Evolutionary conservation across 2,888 invertebrate genomes (phyloP).

Genomic region (Camponotus fellah): DNA sequence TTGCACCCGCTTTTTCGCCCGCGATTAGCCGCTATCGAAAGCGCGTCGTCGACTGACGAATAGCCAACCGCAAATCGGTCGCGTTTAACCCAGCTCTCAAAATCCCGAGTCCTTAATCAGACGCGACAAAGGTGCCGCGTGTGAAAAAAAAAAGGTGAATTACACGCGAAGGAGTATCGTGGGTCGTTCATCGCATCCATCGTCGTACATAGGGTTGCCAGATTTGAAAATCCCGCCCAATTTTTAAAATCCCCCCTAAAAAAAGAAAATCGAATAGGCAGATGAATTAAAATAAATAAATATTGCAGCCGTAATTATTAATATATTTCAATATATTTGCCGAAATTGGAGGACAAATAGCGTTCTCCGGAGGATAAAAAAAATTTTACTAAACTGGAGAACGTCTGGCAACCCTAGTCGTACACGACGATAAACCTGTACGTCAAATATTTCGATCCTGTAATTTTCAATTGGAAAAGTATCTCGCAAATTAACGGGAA

Average conservation of each 20-base stretch:
- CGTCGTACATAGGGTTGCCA: too few relatives aligned
- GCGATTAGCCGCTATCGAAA: constrained; percentile 64
- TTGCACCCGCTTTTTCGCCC: constrained; percentile 60
- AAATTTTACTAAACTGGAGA: too few relatives aligned
- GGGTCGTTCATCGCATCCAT: background rate
- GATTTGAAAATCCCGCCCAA: too few relatives aligned
- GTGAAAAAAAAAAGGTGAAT: constrained; percentile 34
- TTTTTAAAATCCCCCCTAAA: too few relatives aligned
- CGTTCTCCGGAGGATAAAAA: too few relatives aligned
- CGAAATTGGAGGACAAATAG: too few relatives aligned
- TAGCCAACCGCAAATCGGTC: constrained; percentile 31
- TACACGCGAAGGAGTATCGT: background rate
- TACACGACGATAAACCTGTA: constrained; percentile 2
- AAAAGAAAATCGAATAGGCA: too few relatives aligned
- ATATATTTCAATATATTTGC: too few relatives aligned
- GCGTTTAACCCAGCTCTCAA: constrained; percentile 19
- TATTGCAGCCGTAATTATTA: too few relatives aligned
- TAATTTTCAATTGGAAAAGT: background rate
- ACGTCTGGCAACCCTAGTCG: too few relatives aligned
- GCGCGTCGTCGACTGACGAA: constrained; percentile 54
- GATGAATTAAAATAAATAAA: too few relatives aligned
- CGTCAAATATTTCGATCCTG: constrained; percentile 21
- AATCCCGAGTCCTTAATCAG: constrained; percentile 39
- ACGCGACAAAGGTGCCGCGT: constrained; percentile 39
- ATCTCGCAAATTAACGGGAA: constrained; percentile 12